Percentiles rank a stretch among this genome's conserved stretches.
phyloP scores from a whole-genome alignment of 2,888 invertebrate genomes.

The Xiphydria camelus region DNA sequence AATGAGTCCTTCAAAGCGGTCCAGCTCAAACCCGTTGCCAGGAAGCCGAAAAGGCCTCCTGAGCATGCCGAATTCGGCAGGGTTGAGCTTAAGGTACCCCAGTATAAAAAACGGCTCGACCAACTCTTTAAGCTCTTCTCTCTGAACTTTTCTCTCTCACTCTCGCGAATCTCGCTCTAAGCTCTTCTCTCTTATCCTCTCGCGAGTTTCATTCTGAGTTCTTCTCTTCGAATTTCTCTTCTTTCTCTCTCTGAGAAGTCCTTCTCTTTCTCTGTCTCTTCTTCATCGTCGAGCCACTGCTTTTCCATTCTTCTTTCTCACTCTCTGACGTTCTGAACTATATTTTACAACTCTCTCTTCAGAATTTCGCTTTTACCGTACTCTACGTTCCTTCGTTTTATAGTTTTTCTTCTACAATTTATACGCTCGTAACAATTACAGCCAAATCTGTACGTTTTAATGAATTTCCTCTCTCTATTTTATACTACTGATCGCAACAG shows the following conservation, averaged over 20 bases:
- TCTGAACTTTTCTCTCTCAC: conserved; percentile 5
- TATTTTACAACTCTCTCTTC: too few relatives aligned
- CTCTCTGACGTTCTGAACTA: too few relatives aligned
- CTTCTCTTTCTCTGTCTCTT: conserved; percentile 5
- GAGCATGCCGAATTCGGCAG: conserved; percentile 46
- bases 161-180: conserved; percentile 1
- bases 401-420: neutral
- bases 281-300: conserved; percentile 7
- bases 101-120: conserved; percentile 2
- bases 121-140: conserved; percentile 3
- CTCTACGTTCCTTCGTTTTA: neutral
- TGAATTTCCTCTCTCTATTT: too few relatives aligned
- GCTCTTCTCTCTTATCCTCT: conserved; percentile 13
- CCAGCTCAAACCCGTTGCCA: conserved; percentile 65
- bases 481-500: too few relatives aligned
- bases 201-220: too few relatives aligned
- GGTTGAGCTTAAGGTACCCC: conserved; percentile 51
- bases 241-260: conserved; percentile 8
- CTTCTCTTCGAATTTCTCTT: too few relatives aligned
- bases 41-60: conserved; percentile 42
- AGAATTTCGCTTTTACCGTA: too few relatives aligned
- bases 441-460: too few relatives aligned
- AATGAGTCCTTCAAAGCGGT: conserved; percentile 64
- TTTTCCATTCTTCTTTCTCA: conserved; percentile 7
- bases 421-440: neutral